Base-by-base conservation (phyloP, 92 coral and sea anemone genomes). In the Zoanthus gigantus region DNA sequence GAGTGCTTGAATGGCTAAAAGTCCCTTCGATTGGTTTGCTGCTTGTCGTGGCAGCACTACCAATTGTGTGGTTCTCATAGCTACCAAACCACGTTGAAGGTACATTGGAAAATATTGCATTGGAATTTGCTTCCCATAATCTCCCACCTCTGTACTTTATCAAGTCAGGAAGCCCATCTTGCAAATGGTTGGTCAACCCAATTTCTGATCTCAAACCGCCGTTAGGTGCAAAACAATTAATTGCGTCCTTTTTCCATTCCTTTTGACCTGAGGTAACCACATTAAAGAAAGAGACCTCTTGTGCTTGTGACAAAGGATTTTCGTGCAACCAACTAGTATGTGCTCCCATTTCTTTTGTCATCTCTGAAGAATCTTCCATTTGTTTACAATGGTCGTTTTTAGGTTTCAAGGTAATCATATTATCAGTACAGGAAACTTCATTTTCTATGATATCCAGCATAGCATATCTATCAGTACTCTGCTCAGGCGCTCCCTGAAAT, bases 301-400 rank as follows among this genome's bases (percentile, higher is more conserved):
- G 52, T 13, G 72, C 71, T 30, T 58, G 29, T 52, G 18, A 18
- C n/a, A 28, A 1, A 2, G 81, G 81, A 50, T 76, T 76, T 32
- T 53, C 66, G 45, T 37, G 52, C 81, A 76, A 48, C 52, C 72
- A 78, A 12, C 52, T 28, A 74, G 63, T 9, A 61, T 81, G 74
- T 23, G 75, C 37, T 44, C 63, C 60, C 18, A 44, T 60, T 13
- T 57, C 84, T 1, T 17, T 13, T 10, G 56, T 32, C 58, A 69
- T 37, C 52, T 10, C 75, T 37, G 16, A 17, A 6, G 30, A 28
- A 5, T 30, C 29, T 7, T 60, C 72, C 5, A 2, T 31, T 29
- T 0, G 18, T 42, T 32, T 60, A 37, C 17, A 29, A 6, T 56
- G 23, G 23, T 60, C 68, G 7, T 15, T 46, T 47, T 66, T 61